Percentiles rank a stretch among this genome's conserved stretches.
These are phyloP conservation scores for Acromyrmex echinatior DNA, from an alignment of 1,140 invertebrate species.

Conservation along the genomic window DNA sequence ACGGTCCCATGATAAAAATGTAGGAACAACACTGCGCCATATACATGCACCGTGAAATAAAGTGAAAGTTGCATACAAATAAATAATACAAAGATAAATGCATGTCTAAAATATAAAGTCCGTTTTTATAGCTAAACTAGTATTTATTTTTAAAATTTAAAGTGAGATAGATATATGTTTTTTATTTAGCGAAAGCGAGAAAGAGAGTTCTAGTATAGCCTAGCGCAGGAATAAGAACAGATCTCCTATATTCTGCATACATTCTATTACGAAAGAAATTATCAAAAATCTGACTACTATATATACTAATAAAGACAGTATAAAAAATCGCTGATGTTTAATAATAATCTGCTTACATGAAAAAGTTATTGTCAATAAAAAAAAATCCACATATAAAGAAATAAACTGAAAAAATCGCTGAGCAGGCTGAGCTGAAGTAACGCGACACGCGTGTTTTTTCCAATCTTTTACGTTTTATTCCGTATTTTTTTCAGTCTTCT, in stretches of 20 bases:
- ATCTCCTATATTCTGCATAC: too few species aligned
- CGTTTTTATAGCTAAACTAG: too few species aligned
- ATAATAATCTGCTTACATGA: background rate
- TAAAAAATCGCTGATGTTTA: background rate
- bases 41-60: background rate
- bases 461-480: background rate
- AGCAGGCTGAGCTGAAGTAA: background rate
- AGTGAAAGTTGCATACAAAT: constrained; percentile 9
- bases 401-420: background rate
- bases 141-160: too few species aligned
- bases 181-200: too few species aligned
- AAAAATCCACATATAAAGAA: background rate
- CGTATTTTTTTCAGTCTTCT: background rate
- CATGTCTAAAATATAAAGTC: background rate
- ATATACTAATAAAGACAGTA: background rate
- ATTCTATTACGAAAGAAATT: background rate
- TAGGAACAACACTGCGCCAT: background rate
- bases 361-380: background rate
- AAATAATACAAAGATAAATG: background rate
- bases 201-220: too few species aligned
- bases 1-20: constrained; percentile 34
- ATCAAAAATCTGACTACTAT: background rate
- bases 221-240: too few species aligned
- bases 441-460: background rate
- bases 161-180: too few species aligned